Conservation (phyloP, 2,888 invertebrate species). For the Eustalomyia histrio region DNA sequence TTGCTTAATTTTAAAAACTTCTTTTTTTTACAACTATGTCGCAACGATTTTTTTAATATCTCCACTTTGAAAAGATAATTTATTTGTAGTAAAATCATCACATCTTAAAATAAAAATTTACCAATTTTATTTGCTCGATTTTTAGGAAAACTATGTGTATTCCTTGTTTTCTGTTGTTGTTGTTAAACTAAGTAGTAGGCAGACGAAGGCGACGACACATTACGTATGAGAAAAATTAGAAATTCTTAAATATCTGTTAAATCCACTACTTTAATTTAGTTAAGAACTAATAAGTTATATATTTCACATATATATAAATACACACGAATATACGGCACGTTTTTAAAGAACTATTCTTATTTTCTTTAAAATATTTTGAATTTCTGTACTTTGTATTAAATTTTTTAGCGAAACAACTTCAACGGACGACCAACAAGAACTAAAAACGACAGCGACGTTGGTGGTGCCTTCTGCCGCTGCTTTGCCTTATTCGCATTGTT, state of each 20-base stretch:
- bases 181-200: not conserved
- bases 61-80: not conserved
- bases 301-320: conserved; percentile 18
- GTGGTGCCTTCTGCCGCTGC: conserved; percentile 69
- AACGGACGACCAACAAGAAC: conserved; percentile 60
- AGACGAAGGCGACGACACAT: not conserved
- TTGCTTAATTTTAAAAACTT: not conserved
- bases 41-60: not conserved
- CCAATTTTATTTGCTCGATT: conserved; percentile 21
- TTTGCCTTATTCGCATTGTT: conserved; percentile 60
- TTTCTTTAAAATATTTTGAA: conserved; percentile 10
- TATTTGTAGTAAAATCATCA: not conserved
- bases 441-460: conserved; percentile 74
- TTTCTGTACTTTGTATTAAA: conserved; percentile 13
- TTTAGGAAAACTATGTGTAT: conserved; percentile 19
- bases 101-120: conserved; percentile 11
- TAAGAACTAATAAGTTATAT: conserved; percentile 18
- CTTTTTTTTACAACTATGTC: not conserved
- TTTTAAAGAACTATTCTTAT: conserved; percentile 10
- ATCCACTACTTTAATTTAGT: conserved; percentile 25
- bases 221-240: conserved; percentile 10
- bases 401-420: conserved; percentile 45
- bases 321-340: conserved; percentile 22
- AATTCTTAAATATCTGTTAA: not conserved
- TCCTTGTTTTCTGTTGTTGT: conserved; percentile 24